Base-by-base conservation (phyloP, 2,888 invertebrate species). In the Apantesis nais region DNA sequence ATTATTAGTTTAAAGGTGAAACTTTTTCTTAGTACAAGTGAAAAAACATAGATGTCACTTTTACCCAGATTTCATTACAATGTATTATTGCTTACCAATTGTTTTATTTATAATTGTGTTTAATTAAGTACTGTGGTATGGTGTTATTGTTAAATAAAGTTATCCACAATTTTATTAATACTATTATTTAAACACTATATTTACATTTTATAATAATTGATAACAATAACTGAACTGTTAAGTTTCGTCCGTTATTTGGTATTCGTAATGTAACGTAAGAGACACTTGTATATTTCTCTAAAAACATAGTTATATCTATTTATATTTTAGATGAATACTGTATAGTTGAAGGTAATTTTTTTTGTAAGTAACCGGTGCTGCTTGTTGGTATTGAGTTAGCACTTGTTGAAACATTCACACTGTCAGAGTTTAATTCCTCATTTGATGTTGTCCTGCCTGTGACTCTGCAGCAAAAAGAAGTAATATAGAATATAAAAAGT, bases 281-380 rank as follows among this genome's bases (percentile, higher is more conserved):
- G 48, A 22, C n/a, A 52, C n/a, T 25, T 5, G 12, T 14, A 29
- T 14, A 25, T 55, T 14, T 29, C 2, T 25, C 4, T 14, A 5
- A 29, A 2, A 5, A 58, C 29, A 29, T 4, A 29, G 16, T n/a
- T 48, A 66, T n/a, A 16, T n/a, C 8, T 66, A 22, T 12, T 76
- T 79, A 92, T 79, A 91, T 86, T 82, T 92, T 92, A 0, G 92
- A 90, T 25, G 87, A 89, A 66, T 87, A 86, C 55, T 85, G 74
- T 69, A 90, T 79, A 0, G 83, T 85, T 2, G 85, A 66, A 0
- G 90, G 87, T 37, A 92, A 74, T 73, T 92, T 92, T 0, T 88
- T 88, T 9, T 87, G 83, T 2, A 87, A 75, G 63, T 86, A 78
- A 41, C 84, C 83, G 12, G 41, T 29, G 44, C 74, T 78, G 44